phyloP scores from a whole-genome alignment of 2,113 vertebrate species.

The Pseudopodoces humilis region DNA sequence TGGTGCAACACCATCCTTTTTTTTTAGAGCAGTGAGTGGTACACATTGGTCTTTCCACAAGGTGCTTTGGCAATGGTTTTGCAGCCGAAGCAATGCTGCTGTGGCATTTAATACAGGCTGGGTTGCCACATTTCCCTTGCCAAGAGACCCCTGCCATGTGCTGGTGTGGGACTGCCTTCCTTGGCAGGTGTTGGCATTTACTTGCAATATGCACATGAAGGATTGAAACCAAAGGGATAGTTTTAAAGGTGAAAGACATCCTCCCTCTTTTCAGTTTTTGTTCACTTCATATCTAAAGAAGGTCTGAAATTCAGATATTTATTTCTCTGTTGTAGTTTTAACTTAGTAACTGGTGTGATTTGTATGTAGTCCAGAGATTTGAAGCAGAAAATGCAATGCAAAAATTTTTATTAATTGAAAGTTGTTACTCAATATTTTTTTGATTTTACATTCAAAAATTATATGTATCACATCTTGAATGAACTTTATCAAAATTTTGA shows the following conservation, averaged over 20 bases:
- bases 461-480: neutral
- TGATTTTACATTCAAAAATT: neutral
- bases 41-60: neutral
- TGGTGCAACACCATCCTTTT: neutral
- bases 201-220: neutral
- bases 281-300: neutral
- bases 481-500: neutral
- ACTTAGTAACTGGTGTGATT: neutral
- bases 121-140: neutral
- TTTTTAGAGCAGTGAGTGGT: neutral
- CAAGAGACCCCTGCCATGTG: neutral
- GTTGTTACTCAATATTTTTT: neutral
- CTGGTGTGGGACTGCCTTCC: neutral
- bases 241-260: neutral
- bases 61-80: neutral
- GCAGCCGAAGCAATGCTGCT: neutral
- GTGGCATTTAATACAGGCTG: neutral
- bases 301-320: neutral
- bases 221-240: neutral
- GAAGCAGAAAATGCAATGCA: neutral
- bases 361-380: neutral
- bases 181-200: neutral
- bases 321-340: neutral
- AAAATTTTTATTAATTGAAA: neutral
- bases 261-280: neutral